These are phyloP conservation scores for Lysandra coridon DNA, from an alignment of 2,888 invertebrate genomes.

Conservation along the genomic window DNA sequence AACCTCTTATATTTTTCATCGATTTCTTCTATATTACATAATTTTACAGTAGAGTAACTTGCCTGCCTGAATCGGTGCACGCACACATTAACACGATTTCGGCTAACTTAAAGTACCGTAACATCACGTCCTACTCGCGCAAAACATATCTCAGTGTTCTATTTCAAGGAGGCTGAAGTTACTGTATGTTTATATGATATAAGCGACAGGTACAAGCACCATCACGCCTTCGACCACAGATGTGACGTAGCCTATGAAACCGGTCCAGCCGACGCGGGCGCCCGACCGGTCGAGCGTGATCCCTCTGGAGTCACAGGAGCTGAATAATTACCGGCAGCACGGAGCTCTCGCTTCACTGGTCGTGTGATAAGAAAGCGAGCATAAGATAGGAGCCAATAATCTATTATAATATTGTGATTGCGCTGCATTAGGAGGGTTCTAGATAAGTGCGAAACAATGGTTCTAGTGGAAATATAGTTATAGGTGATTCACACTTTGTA, in stretches of 20 bases:
- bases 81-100: too few relatives aligned
- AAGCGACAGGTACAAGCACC: constrained; percentile 58
- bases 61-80: too few relatives aligned
- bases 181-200: not conserved
- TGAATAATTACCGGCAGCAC: constrained; percentile 53
- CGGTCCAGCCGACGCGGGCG: constrained; percentile 73
- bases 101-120: too few relatives aligned
- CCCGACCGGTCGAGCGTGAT: constrained; percentile 70
- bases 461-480: not conserved
- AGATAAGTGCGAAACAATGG: constrained; percentile 34
- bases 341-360: constrained; percentile 60
- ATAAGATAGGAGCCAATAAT: constrained; percentile 48
- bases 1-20: too few relatives aligned
- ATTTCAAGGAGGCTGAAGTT: too few relatives aligned
- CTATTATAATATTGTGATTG: constrained; percentile 44
- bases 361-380: constrained; percentile 71
- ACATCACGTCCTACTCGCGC: too few relatives aligned
- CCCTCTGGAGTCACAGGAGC: constrained; percentile 63
- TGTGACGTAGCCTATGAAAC: constrained; percentile 64
- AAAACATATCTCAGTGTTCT: too few relatives aligned
- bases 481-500: not conserved
- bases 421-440: constrained; percentile 36
- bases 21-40: too few relatives aligned
- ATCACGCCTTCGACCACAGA: constrained; percentile 63
- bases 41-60: too few relatives aligned